phyloP scores from a whole-genome alignment of 2,888 invertebrate genomes.

The Deilephila elpenor region DNA sequence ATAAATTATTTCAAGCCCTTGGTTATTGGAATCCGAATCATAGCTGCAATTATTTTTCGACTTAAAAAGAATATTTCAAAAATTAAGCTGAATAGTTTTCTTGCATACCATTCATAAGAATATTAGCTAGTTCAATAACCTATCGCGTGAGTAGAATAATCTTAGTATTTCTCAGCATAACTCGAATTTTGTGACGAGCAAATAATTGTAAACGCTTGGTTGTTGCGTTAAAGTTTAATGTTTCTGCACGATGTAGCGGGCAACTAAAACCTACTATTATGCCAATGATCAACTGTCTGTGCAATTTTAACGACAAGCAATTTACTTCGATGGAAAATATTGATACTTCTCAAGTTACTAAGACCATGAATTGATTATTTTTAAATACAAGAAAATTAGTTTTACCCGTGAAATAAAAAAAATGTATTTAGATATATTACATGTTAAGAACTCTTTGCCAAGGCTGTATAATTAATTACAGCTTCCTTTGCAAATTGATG shows the following conservation, averaged over 20 bases:
- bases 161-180: background rate
- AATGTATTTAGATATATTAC: background rate
- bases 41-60: no score
- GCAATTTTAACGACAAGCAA: no score
- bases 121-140: constrained; percentile 5
- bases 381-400: no score
- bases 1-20: background rate
- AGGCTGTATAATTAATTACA: background rate
- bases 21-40: background rate
- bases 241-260: background rate
- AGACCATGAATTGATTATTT: no score
- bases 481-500: background rate
- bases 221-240: background rate
- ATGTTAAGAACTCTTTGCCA: background rate
- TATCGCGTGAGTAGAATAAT: constrained; percentile 2
- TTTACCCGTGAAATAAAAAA: background rate
- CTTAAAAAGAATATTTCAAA: background rate
- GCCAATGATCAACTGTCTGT: no score
- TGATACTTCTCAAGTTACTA: no score
- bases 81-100: background rate
- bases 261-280: background rate
- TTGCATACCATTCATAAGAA: background rate
- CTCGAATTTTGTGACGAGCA: background rate
- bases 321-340: no score
- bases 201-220: background rate